A percentile compares a stretch with the other conserved stretches of the same genome.
Conservation (phyloP, 2,797 vertebrate genomes). For the Salmo trutta region DNA sequence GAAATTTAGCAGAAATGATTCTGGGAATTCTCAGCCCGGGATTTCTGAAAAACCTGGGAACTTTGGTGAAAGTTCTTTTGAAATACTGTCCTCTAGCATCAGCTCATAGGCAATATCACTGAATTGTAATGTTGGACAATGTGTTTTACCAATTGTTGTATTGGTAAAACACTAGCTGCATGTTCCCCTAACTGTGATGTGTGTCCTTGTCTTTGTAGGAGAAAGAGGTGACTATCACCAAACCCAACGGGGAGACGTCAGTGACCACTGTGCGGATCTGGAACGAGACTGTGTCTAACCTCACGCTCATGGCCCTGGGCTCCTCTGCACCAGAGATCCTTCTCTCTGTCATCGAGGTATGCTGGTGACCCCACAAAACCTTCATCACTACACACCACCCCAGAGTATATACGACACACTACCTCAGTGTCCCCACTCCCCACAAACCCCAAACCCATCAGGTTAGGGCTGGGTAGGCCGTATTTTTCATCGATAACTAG, state of each 20-base stretch:
- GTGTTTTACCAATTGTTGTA: not conserved
- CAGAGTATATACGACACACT: not conserved
- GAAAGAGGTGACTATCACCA: conserved; percentile 92
- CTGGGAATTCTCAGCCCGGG: not conserved
- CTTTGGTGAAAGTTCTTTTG: no score
- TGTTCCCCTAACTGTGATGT: not conserved
- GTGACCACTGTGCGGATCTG: conserved; percentile 86
- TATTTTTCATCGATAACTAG: no score
- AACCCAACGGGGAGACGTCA: conserved; percentile 88
- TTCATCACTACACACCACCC: not conserved
- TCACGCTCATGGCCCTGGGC: conserved; percentile 93
- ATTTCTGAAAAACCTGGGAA: not conserved
- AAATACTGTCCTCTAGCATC: no score
- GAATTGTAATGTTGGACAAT: no score
- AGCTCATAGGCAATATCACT: not conserved
- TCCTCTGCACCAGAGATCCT: conserved; percentile 95
- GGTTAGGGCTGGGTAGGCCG: no score
- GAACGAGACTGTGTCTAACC: conserved; percentile 97
- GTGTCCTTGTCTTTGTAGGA: conserved; percentile 68
- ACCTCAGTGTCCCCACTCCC: not conserved
- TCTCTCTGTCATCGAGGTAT: conserved; percentile 92
- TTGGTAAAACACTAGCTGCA: not conserved
- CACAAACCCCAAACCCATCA: not conserved
- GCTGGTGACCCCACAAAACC: not conserved
- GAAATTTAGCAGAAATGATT: not conserved